Conservation (phyloP, 2,888 invertebrate genomes). For the Clanis bilineata region DNA sequence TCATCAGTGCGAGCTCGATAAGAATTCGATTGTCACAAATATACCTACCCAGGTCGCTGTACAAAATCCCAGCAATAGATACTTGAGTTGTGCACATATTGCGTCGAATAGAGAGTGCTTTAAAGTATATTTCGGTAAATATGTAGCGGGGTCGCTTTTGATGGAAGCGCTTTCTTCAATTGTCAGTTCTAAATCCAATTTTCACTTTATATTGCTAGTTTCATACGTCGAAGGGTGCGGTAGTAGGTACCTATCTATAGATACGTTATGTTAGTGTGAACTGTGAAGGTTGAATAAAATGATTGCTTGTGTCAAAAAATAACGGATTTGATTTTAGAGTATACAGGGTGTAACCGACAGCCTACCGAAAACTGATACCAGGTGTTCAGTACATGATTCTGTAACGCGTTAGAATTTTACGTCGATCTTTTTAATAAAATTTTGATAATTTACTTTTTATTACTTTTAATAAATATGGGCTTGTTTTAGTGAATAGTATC, state of each 20-base stretch:
- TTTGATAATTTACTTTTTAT: no score
- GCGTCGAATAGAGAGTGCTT: constrained; percentile 55
- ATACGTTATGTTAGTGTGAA: constrained; percentile 17
- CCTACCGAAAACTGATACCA: no score
- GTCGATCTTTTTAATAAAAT: no score
- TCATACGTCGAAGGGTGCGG: constrained; percentile 60
- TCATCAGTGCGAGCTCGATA: no score
- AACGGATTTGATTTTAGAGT: neutral
- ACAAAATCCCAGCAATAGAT: constrained; percentile 17
- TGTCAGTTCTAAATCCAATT: constrained; percentile 81
- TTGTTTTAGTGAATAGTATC: no score
- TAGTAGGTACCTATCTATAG: constrained; percentile 36
- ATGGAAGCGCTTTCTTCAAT: constrained; percentile 75
- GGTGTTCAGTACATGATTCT: no score
- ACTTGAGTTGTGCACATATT: constrained; percentile 33
- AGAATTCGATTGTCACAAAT: no score
- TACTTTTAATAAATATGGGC: no score
- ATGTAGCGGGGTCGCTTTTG: constrained; percentile 73
- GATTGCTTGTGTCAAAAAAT: neutral
- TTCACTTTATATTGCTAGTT: constrained; percentile 76
- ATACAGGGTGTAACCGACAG: no score
- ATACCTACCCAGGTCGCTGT: no score
- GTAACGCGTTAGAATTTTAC: no score
- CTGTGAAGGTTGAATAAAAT: neutral
- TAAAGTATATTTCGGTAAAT: constrained; percentile 71